These are phyloP conservation scores for Mustela lutreola DNA, from an alignment of 2,113 vertebrate species.

Conservation along the genomic window DNA sequence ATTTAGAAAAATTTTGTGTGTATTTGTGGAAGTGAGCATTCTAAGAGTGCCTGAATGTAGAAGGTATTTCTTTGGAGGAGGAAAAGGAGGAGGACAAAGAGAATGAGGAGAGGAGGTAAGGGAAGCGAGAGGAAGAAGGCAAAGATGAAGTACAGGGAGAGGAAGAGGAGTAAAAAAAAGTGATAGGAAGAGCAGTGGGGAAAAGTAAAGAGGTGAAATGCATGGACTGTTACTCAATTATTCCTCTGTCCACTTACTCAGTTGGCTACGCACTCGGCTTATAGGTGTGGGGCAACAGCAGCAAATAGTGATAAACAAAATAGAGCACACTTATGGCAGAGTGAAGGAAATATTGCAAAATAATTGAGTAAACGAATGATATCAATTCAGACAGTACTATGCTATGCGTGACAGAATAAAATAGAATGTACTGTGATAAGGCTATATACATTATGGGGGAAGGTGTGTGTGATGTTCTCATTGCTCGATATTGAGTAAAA, in stretches of 20 bases:
- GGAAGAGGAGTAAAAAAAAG: not conserved
- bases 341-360: not conserved
- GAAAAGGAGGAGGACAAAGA: not conserved
- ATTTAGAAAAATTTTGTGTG: not conserved
- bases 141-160: not conserved
- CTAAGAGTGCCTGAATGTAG: not conserved
- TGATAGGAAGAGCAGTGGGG: no score
- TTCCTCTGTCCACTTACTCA: not conserved
- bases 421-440: no score
- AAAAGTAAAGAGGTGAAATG: not conserved
- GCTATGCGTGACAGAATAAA: no score
- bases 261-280: not conserved
- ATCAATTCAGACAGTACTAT: not conserved
- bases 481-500: not conserved
- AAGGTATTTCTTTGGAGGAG: not conserved
- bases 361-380: not conserved
- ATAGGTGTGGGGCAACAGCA: not conserved
- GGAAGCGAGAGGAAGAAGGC: not conserved
- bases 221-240: not conserved
- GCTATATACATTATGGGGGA: not conserved
- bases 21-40: not conserved
- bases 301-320: not conserved
- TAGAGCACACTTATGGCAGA: not conserved
- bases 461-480: not conserved
- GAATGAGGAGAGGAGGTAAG: not conserved